Conservation (phyloP, 2,797 vertebrate species). For the Alca torda region DNA sequence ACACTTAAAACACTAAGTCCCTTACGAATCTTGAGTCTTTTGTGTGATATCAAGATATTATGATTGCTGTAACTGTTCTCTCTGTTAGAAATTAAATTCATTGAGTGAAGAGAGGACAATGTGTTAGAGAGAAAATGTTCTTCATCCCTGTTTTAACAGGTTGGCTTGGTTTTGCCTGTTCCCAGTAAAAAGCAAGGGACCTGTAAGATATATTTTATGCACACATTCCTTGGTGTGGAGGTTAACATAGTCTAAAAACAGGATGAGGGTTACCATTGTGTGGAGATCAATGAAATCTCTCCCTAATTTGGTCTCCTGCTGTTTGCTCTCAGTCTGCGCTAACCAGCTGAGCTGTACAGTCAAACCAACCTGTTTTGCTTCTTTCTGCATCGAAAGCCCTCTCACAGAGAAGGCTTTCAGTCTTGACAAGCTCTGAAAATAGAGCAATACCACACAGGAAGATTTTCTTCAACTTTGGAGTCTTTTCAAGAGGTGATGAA, state of each 20-base stretch:
- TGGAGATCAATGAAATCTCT: background rate
- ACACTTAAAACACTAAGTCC: background rate
- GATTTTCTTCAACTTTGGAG: conserved; percentile 20
- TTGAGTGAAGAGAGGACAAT: background rate
- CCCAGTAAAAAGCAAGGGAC: background rate
- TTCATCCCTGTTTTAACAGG: background rate
- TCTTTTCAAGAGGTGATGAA: conserved; percentile 19
- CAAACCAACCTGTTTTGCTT: background rate
- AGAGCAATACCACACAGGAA: background rate
- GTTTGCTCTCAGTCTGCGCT: conserved; percentile 10
- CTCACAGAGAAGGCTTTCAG: conserved; percentile 4
- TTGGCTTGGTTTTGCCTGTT: background rate
- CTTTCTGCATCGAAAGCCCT: background rate
- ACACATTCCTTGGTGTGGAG: background rate
- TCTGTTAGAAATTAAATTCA: background rate
- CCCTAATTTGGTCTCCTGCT: background rate
- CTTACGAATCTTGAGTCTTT: background rate
- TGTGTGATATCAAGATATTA: background rate
- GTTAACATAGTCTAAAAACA: background rate
- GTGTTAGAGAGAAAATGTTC: background rate
- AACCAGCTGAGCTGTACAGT: background rate
- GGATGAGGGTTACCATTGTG: background rate
- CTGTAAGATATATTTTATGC: background rate
- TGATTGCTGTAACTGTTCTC: background rate
- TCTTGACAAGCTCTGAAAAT: conserved; percentile 8